Conservation (phyloP, 2,113 vertebrate genomes). For the Furnarius figulus region DNA sequence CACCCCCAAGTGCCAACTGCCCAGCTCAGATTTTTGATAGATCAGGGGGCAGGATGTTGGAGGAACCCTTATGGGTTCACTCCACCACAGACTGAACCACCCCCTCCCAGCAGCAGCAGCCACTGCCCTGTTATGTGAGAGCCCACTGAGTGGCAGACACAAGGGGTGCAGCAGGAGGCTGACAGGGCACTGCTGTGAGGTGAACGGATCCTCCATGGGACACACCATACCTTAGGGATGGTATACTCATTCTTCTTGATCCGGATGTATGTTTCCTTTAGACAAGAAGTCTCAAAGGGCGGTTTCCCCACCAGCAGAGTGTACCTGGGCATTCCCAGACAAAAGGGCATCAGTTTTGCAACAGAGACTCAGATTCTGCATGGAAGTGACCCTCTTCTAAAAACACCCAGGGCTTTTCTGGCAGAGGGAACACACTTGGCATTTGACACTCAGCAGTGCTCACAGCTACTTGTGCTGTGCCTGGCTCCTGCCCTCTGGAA, state of each 20-base stretch:
- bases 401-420: not conserved
- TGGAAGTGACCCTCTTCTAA: not conserved
- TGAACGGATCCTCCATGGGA: accelerated
- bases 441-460: accelerated
- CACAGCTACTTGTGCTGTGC: accelerated
- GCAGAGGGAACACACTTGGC: not conserved
- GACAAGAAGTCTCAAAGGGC: slow-evolving; percentile 94
- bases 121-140: accelerated
- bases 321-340: slow-evolving; percentile 78
- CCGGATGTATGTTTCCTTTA: slow-evolving; percentile 94
- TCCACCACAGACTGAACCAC: not conserved
- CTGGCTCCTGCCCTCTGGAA: not conserved
- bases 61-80: not conserved
- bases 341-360: not conserved
- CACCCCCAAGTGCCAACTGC: accelerated
- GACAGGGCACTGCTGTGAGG: not conserved
- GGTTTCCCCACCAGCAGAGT: slow-evolving; percentile 95
- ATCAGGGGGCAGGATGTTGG: not conserved
- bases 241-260: slow-evolving; percentile 97
- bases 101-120: not conserved
- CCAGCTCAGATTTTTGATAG: not conserved
- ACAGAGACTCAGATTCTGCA: not conserved
- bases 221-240: slow-evolving; percentile 85
- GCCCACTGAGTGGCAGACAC: accelerated
- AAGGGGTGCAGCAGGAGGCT: not conserved